A percentile compares a stretch with the other conserved stretches of the same genome.
phyloP scores from a whole-genome alignment of 2,888 invertebrate species.

The Resseliella maxima region DNA sequence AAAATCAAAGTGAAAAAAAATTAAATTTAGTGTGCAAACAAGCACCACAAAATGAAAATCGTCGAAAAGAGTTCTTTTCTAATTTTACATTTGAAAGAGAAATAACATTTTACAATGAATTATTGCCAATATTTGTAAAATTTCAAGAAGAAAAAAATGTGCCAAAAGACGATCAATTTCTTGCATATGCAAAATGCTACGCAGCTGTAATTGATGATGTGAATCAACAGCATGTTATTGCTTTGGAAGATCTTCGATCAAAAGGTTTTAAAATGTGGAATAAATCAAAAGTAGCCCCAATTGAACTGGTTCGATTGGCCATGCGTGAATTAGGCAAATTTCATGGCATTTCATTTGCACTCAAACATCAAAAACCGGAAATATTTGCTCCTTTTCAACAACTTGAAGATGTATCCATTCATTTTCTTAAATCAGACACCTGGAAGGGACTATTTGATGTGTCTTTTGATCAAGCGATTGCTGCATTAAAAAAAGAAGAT shows the following conservation, averaged over 20 bases:
- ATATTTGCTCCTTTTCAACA: constrained; percentile 53
- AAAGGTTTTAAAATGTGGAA: constrained; percentile 36
- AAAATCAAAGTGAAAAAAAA: not conserved
- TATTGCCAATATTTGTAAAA: constrained; percentile 54
- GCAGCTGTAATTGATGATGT: not conserved
- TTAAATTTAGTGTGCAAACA: constrained; percentile 42
- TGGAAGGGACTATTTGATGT: constrained; percentile 16
- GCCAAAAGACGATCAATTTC: not conserved
- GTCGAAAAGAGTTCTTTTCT: constrained; percentile 37
- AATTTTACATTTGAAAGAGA: constrained; percentile 35
- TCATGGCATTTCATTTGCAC: constrained; percentile 56
- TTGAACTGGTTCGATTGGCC: constrained; percentile 11
- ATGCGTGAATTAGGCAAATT: constrained; percentile 57
- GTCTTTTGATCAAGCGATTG: constrained; percentile 12
- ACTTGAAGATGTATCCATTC: constrained; percentile 49
- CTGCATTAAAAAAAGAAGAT: not conserved
- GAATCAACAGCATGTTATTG: not conserved
- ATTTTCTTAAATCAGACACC: not conserved
- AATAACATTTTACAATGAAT: not conserved
- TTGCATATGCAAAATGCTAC: constrained; percentile 54
- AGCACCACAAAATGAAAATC: constrained; percentile 50
- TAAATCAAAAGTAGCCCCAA: constrained; percentile 14
- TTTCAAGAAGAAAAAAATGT: constrained; percentile 55
- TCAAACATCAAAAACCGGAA: constrained; percentile 56
- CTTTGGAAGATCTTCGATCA: constrained; percentile 55